These are phyloP conservation scores for Romanomermis culicivorax DNA, from an alignment of 2,888 invertebrate species.

Conservation along the genomic window DNA sequence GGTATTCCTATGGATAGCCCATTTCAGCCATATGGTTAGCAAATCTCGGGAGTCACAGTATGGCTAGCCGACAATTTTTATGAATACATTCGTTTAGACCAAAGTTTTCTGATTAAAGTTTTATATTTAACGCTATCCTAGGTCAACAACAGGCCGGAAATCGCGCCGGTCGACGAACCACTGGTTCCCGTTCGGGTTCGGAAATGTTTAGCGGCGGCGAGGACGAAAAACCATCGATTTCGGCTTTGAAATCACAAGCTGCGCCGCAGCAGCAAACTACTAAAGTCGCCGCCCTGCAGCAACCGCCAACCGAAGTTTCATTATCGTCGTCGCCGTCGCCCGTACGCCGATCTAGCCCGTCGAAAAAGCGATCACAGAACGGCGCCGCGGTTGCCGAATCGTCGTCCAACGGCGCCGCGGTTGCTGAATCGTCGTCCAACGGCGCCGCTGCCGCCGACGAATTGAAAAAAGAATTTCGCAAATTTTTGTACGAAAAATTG, in stretches of 20 bases:
- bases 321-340: not conserved
- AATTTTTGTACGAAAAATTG: slow-evolving; percentile 1
- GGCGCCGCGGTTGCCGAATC: not conserved
- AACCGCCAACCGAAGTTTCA: too few relatives aligned
- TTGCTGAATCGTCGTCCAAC: not conserved
- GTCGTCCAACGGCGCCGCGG: not conserved
- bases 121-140: too few relatives aligned
- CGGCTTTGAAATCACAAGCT: too few relatives aligned
- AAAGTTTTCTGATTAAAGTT: too few relatives aligned
- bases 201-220: not conserved
- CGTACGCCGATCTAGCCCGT: not conserved
- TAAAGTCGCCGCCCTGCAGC: too few relatives aligned
- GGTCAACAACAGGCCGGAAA: too few relatives aligned
- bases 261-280: too few relatives aligned
- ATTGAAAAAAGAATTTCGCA: slow-evolving; percentile 1
- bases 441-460: not conserved
- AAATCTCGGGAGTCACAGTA: not conserved
- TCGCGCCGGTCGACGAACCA: not conserved
- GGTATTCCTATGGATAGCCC: too few relatives aligned
- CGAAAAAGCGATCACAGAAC: not conserved
- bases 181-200: slow-evolving; percentile 1
- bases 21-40: too few relatives aligned
- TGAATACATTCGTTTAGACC: too few relatives aligned
- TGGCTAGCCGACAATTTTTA: not conserved
- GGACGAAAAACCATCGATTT: not conserved